Base-by-base conservation (phyloP, 2,113 vertebrate species). In the human (Homo sapiens) region DNA sequence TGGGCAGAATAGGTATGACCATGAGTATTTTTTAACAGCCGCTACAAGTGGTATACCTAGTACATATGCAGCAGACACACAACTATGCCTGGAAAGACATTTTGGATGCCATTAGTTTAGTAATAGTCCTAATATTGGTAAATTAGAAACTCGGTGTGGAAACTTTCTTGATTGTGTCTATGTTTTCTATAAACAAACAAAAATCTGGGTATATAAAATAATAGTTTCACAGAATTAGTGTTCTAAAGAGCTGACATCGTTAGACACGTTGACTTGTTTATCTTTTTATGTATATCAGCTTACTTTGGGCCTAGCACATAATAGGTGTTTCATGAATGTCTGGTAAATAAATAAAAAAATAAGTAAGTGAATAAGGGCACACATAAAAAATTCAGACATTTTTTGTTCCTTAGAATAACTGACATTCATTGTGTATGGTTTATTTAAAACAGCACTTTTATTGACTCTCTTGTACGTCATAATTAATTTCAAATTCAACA, bases 401-500 rank as follows among this genome's bases (percentile, higher is more conserved):
- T 35, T 35, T 68, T 50, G 38, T 25, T 72, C 18, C 10, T 88
- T 22, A 55, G 86, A 20, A 35, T 4, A 38, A 64, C 20, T 96
- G 88, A 95, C 79, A 87, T 4, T 70, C 32, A 75, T 23, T 57
- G 6, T 64, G 48, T 70, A 88, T 76, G 66, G 78, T 92, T 97
- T 94, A 57, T 94, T 85, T 94, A 86, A 87, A 68, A 40, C 40
- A 1, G 17, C 38, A 68, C 14, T 93, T 11, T 5, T 59, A 4
- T 64, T 96, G 25, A 45, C 72, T 95, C 59, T 45, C 45, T 93
- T 59, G 38, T 45, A 5, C 32, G 59, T 92, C 16, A 78, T 76
- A 95, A 98, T 72, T 95, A 61, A 22, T 22, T 80, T 90, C 5
- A 89, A 98, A 98, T 97, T 98, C 94, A 96, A 96, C 96, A 79